These are phyloP conservation scores for Clanis bilineata DNA, from an alignment of 2,888 invertebrate species.

Conservation along the genomic window DNA sequence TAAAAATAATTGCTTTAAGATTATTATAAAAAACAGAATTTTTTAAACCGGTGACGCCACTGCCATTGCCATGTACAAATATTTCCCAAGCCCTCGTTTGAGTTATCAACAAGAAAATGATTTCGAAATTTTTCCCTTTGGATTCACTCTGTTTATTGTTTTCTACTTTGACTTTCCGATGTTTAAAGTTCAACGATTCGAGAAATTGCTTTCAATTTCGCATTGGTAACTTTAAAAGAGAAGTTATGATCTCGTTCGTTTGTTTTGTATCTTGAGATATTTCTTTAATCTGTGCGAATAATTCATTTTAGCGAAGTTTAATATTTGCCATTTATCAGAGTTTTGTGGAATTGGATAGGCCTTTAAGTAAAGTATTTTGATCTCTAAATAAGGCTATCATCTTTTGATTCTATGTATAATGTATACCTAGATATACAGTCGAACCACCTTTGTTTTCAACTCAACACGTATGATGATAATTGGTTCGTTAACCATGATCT, in stretches of 20 bases:
- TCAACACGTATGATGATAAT: no score
- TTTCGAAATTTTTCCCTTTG: slow-evolving; percentile 52
- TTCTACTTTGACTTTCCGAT: slow-evolving; percentile 57
- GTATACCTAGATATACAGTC: no score
- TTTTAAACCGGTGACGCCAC: background rate
- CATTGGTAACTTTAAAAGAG: slow-evolving; percentile 37
- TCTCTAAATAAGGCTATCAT: no score
- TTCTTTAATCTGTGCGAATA: slow-evolving; percentile 23
- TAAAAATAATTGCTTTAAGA: no score
- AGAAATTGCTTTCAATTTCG: slow-evolving; percentile 52
- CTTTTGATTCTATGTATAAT: no score
- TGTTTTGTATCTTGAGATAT: slow-evolving; percentile 11
- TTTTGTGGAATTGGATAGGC: background rate
- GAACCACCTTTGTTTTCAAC: no score
- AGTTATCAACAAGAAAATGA: slow-evolving; percentile 39
- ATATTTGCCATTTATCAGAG: background rate
- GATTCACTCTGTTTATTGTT: slow-evolving; percentile 59
- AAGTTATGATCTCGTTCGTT: slow-evolving; percentile 40
- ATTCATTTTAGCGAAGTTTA: slow-evolving; percentile 21
- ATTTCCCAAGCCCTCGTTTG: background rate
- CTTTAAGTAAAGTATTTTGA: no score
- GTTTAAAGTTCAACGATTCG: slow-evolving; percentile 52
- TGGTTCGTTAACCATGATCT: no score
- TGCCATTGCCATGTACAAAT: background rate
- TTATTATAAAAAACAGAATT: background rate